These are phyloP conservation scores for Trogon melanurus DNA, from an alignment of 2,113 vertebrate genomes.

Conservation along the genomic window DNA sequence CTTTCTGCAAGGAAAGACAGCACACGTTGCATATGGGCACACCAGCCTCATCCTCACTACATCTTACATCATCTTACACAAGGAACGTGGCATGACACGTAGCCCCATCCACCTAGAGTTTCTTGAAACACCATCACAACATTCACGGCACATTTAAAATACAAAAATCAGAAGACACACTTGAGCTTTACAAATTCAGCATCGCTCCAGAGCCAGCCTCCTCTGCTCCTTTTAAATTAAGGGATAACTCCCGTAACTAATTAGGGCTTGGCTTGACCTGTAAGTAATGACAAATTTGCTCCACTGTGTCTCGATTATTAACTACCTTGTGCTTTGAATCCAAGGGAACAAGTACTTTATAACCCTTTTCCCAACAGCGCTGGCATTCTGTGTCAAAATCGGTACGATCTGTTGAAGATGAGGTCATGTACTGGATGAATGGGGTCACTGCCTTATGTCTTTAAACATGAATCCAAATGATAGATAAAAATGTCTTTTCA, in stretches of 20 bases:
- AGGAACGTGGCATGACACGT: neutral
- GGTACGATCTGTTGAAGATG: neutral
- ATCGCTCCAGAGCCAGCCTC: neutral
- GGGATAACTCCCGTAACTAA: neutral
- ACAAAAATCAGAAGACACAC: neutral
- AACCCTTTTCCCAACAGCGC: neutral
- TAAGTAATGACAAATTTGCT: fast-evolving
- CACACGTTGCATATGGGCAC: fast-evolving
- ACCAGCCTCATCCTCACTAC: neutral
- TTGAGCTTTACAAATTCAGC: neutral
- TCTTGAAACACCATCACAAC: neutral
- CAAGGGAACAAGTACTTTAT: neutral
- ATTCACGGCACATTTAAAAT: fast-evolving
- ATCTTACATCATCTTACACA: neutral
- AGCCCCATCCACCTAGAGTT: neutral
- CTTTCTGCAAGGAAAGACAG: neutral
- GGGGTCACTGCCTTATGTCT: neutral
- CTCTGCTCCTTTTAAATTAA: neutral
- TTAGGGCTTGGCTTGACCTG: neutral
- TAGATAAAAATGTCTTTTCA: neutral
- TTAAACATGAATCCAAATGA: neutral
- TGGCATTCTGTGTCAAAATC: neutral
- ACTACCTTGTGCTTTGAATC: neutral
- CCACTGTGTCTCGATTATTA: neutral
- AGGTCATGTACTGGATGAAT: fast-evolving